Base-by-base conservation (phyloP, 2,113 vertebrate genomes). In the Macquaria ambigua region DNA sequence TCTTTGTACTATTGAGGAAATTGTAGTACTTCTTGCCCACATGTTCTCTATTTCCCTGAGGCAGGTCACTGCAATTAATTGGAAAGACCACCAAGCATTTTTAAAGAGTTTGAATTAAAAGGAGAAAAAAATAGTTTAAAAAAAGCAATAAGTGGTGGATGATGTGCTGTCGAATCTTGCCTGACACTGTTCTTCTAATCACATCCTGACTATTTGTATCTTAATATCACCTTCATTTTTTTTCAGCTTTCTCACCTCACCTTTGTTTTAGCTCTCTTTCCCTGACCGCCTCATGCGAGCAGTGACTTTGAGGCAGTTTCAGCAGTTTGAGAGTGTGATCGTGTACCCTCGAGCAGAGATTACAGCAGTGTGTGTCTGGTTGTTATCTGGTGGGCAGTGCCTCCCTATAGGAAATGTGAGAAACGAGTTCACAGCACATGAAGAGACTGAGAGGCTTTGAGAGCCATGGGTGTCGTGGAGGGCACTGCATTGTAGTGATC, bases 261-360 rank as follows among this genome's bases (percentile, higher is more conserved):
- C 62, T 61, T 82, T 84, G 72, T 84, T 89, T 84, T 74, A 39
- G 23, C 28, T 69, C 37, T 52, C 39, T 62, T 83, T 31, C 53
- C 67, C 72, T 77, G 77, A 61, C 64, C 75, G 70, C 28, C 15
- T n/a, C 67, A 34, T 69, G 50, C 61, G 21, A 81, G 59, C 28
- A 12, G 62, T 85, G 68, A 86, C 73, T 89, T 73, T 82, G 79
- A 82, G 79, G 78, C 58, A 46, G 64, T 82, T 79, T 79, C 56
- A 25, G 25, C 59, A 55, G 63, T 37, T 4, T 52, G 82, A 81
- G 50, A 64, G 64, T 77, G 79, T 52, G 58, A 87, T 61, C 3
- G 7, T 56, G 43, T 70, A 59, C 50, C 86, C 81, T 72, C 16
- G 7, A 89, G 90, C 80, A 39, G 10, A 79, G 82, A 90, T 91